A percentile compares a stretch with the other conserved stretches of the same genome.
Evolutionary conservation across 2,113 vertebrate genomes (phyloP).

Genomic region (Rhagologus leucostigma): DNA sequence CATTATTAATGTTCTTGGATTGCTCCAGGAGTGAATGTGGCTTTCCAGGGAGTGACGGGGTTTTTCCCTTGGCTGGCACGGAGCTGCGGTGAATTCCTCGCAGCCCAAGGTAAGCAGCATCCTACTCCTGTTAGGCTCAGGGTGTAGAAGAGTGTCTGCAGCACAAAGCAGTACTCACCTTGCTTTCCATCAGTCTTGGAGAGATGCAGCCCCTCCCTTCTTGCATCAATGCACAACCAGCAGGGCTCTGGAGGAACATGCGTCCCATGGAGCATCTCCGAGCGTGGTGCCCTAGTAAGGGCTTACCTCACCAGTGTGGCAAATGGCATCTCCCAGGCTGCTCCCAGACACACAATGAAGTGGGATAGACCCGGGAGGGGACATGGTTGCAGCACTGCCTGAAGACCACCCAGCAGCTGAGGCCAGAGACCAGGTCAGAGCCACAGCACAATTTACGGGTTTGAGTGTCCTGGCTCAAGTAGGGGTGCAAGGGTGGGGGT

Average conservation of each 20-base stretch:
- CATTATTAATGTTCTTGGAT: background rate
- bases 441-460: rapidly evolving
- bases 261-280: background rate
- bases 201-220: background rate
- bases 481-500: background rate
- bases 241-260: background rate
- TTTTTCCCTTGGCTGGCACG: background rate
- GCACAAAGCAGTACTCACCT: background rate
- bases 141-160: background rate
- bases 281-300: background rate
- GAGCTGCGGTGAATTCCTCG: background rate
- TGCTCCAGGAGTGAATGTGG: background rate
- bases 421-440: background rate
- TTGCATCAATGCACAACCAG: background rate
- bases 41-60: conserved; percentile 2
- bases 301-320: background rate
- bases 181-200: background rate
- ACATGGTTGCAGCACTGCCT: background rate
- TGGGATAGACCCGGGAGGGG: rapidly evolving
- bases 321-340: background rate
- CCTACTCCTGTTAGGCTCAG: background rate
- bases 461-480: background rate
- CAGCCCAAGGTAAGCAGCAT: background rate
- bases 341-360: background rate
- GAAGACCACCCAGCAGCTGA: background rate